Evolutionary conservation across 2,888 invertebrate genomes (phyloP).

Genomic region (Oeneis ivallda): DNA sequence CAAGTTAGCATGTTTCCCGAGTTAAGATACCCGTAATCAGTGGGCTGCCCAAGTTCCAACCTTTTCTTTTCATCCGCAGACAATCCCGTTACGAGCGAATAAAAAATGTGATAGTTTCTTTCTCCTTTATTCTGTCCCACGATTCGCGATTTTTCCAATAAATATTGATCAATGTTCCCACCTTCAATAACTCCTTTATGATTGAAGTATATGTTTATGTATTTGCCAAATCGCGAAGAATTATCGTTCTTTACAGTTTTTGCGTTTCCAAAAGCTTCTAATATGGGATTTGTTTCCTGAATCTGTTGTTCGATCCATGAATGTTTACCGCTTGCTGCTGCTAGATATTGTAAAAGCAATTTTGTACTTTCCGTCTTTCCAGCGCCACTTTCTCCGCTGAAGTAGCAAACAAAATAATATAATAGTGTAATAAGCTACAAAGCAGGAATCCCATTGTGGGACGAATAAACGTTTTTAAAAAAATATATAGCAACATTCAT

Average conservation of each 20-base stretch:
- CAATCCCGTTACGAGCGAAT: conserved; percentile 93
- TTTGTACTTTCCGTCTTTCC: conserved; percentile 99
- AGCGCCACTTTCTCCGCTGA: conserved; percentile 96
- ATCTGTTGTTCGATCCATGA: conserved; percentile 99
- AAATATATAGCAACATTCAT: not conserved
- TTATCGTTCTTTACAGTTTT: conserved; percentile 98
- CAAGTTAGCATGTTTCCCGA: conserved; percentile 89
- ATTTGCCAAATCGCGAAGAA: conserved; percentile 97
- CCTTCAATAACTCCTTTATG: conserved; percentile 93
- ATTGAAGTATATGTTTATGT: conserved; percentile 94
- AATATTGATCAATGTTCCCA: conserved; percentile 96
- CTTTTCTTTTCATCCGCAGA: conserved; percentile 89
- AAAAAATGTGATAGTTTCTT: conserved; percentile 98
- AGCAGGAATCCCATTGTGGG: not conserved
- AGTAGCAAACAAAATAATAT: conserved; percentile 8
- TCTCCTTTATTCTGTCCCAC: conserved; percentile 94
- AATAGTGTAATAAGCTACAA: not conserved
- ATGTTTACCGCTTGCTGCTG: conserved; percentile 96
- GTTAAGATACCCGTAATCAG: conserved; percentile 90
- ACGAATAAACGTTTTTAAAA: no score
- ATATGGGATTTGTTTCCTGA: conserved; percentile 96
- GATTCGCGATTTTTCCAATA: conserved; percentile 96
- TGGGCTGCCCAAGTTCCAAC: conserved; percentile 87
- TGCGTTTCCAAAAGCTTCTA: conserved; percentile 98
- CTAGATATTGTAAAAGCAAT: conserved; percentile 94